These are phyloP conservation scores for Acyrthosiphon pisum DNA, from an alignment of 1,140 invertebrate genomes.

Conservation along the genomic window DNA sequence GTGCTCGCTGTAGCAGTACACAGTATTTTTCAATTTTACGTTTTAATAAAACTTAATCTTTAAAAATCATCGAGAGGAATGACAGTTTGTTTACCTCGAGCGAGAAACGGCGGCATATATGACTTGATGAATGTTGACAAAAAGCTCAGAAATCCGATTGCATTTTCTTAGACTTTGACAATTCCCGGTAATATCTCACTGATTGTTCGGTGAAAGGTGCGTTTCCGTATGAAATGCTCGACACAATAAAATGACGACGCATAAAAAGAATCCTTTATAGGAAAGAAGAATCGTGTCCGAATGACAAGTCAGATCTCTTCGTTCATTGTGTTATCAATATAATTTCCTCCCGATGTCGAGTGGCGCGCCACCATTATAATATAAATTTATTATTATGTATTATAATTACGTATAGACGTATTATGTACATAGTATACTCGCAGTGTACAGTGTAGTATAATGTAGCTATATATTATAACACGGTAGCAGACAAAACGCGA, in stretches of 20 bases:
- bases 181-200: background rate
- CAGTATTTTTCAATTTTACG: background rate
- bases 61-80: background rate
- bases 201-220: constrained; percentile 10
- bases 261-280: constrained; percentile 16
- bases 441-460: background rate
- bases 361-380: background rate
- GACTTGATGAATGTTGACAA: background rate
- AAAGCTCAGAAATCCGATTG: constrained; percentile 24
- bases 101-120: background rate
- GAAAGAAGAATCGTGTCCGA: constrained; percentile 46
- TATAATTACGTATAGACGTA: background rate
- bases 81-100: background rate
- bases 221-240: constrained; percentile 13
- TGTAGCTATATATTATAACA: background rate
- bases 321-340: constrained; percentile 26
- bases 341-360: constrained; percentile 39
- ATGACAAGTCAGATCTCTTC: constrained; percentile 36
- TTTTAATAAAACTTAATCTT: background rate
- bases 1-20: background rate
- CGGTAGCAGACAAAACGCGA: background rate
- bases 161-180: background rate
- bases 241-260: constrained; percentile 42
- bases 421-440: background rate
- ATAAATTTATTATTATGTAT: background rate